Evolutionary conservation across 2,113 vertebrate species (phyloP), one percentile per base, ranked within the genome.

Genomic region (Proterorhinus semilunaris): DNA sequence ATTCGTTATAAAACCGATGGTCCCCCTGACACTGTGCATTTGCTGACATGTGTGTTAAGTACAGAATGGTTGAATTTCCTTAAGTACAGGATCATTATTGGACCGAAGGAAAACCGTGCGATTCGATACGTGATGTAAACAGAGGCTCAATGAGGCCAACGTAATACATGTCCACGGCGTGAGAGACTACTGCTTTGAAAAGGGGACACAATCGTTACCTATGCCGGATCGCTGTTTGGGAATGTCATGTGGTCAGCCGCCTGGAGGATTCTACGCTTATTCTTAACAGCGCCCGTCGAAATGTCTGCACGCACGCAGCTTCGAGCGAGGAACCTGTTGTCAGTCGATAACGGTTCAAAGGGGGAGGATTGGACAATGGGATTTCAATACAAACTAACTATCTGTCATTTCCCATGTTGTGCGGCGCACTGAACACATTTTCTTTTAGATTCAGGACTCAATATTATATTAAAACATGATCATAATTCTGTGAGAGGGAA

Each of bases 81-180:
- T 74, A 8, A 67, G 79, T 85, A 74, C 10, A 59, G 54, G 68
- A 54, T 66, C 69, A 74, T 69, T 71, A 61, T 10, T 10, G 49
- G 67, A 51, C 27, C 44, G 43, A 74, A 80, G 64, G 81, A 65
- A 75, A 83, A 68, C 69, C 2, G 27, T 36, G 27, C 4, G 27
- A 36, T 36, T 5, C 27, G 27, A 36, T 36, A 36, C 27, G 27
- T 36, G 27, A 36, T 36, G 27, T 36, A 36, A 36, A 36, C 27
- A 36, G 27, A 36, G 1, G 4, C 27, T 3, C 4, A 36, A 36
- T 36, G 27, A 36, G 27, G 27, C 27, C 27, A 4, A 36, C 27
- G 27, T 36, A 36, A 36, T 3, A 36, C 3, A n/a, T 66, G 61
- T 64, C 36, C 43, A 36, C 70, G 42, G 61, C 27, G 50, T 7